Evolutionary conservation across 2,888 invertebrate genomes (phyloP).

Genomic region (Tenthredo notha): DNA sequence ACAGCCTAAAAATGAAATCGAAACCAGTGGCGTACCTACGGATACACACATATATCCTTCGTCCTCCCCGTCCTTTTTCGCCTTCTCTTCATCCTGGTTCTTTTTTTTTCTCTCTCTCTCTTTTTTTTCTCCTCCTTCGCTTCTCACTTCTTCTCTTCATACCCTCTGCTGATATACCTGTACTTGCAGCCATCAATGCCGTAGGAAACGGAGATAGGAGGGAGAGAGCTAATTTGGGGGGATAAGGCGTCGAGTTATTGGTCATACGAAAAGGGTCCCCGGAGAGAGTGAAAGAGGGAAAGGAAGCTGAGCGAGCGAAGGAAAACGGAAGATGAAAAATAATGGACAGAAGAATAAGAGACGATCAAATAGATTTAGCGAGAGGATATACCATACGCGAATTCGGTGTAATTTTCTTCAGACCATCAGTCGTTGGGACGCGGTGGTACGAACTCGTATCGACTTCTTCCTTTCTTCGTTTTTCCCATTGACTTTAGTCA

Average conservation of each 20-base stretch:
- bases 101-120: neutral
- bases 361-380: conserved; percentile 51
- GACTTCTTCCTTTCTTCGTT: neutral
- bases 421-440: conserved; percentile 12
- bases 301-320: conserved; percentile 15
- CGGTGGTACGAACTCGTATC: conserved; percentile 1
- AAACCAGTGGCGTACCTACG: conserved; percentile 20
- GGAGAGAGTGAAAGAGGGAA: conserved; percentile 30
- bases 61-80: neutral
- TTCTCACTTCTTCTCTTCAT: conserved; percentile 54
- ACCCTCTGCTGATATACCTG: conserved; percentile 32
- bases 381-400: conserved; percentile 13
- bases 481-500: neutral
- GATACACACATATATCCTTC: neutral
- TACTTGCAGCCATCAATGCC: conserved; percentile 24
- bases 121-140: neutral
- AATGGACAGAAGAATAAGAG: conserved; percentile 52
- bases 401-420: conserved; percentile 22
- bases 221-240: conserved; percentile 67
- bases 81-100: conserved; percentile 22
- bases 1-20: conserved; percentile 68
- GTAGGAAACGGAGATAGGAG: conserved; percentile 58
- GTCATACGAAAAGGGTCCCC: conserved; percentile 65
- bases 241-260: conserved; percentile 71
- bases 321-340: conserved; percentile 54